These are phyloP conservation scores for Mesoclemmys tuberculata DNA, from an alignment of 2,113 vertebrate genomes.

Conservation along the genomic window DNA sequence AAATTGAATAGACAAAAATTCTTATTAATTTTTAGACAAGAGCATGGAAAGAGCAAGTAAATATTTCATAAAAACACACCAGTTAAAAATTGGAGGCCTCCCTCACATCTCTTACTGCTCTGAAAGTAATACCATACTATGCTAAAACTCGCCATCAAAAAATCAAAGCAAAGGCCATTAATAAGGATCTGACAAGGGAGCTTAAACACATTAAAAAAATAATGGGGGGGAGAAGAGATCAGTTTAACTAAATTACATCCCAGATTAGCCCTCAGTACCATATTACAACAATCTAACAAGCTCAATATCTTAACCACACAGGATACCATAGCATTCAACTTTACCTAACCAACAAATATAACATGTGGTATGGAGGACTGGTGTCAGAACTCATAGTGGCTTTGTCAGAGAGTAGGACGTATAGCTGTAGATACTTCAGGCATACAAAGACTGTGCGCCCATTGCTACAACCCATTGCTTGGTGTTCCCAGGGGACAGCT, in stretches of 20 bases:
- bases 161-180: neutral
- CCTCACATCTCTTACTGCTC: neutral
- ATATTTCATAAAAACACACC: neutral
- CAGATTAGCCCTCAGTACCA: neutral
- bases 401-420: neutral
- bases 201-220: neutral
- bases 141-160: neutral
- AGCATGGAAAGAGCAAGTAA: neutral
- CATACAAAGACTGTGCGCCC: neutral
- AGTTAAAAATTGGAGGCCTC: neutral
- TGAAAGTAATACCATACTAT: neutral
- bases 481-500: neutral
- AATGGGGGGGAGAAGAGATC: neutral
- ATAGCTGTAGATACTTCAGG: neutral
- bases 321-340: neutral
- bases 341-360: neutral
- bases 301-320: accelerated
- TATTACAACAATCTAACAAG: accelerated
- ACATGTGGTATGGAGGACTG: neutral
- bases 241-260: neutral
- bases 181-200: neutral
- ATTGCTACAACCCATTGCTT: neutral
- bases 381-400: neutral
- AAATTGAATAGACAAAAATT: neutral
- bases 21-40: neutral